Percentiles rank a stretch among this genome's conserved stretches.
These are phyloP conservation scores for Drosophila pseudoananassae DNA, from an alignment of 1,140 invertebrate genomes.

Conservation along the genomic window DNA sequence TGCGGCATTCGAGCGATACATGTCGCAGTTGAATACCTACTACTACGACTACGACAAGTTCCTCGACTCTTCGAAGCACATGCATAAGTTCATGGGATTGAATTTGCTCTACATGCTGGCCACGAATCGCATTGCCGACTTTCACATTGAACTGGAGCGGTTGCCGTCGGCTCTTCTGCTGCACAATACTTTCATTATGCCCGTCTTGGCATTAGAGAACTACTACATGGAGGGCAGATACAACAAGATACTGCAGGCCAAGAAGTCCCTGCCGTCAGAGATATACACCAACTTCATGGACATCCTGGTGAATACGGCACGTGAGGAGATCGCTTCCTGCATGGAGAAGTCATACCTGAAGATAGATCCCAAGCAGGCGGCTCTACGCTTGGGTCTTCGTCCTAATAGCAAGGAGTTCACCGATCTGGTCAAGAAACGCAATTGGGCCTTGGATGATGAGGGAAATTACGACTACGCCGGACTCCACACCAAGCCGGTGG, in stretches of 20 bases:
- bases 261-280: constrained; percentile 95
- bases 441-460: constrained; percentile 91
- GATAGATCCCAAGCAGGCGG: constrained; percentile 94
- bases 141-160: constrained; percentile 98
- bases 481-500: constrained; percentile 88
- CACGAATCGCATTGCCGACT: constrained; percentile 99
- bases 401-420: constrained; percentile 88
- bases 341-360: constrained; percentile 98
- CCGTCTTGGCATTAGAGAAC: constrained; percentile 97
- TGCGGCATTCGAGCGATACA: constrained; percentile 96
- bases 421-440: constrained; percentile 91
- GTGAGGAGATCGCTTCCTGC: constrained; percentile 98
- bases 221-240: constrained; percentile 99
- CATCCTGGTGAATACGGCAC: constrained; percentile 97
- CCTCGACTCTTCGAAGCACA: constrained; percentile 93
- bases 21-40: constrained; percentile 98
- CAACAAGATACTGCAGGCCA: constrained; percentile 92
- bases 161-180: constrained; percentile 95
- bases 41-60: constrained; percentile 98
- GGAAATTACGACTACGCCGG: constrained; percentile 91
- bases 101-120: constrained; percentile 97
- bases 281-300: constrained; percentile 99
- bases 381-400: constrained; percentile 94
- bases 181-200: constrained; percentile 96
- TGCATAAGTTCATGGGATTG: constrained; percentile 97